These are phyloP conservation scores for Uloborus diversus DNA, from an alignment of 1,140 invertebrate species.

Conservation along the genomic window DNA sequence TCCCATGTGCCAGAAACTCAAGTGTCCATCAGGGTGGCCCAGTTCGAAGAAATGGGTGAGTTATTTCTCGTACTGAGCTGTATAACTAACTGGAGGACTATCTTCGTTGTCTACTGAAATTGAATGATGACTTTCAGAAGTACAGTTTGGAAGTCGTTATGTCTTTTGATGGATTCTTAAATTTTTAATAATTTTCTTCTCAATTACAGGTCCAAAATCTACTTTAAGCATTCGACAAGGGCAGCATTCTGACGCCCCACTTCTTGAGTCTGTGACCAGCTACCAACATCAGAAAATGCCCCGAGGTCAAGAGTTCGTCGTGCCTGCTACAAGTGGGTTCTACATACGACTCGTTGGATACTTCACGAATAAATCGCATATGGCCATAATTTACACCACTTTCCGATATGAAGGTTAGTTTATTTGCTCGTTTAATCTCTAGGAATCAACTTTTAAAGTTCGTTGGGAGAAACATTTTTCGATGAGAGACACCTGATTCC, in stretches of 20 bases:
- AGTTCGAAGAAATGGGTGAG: conserved; percentile 52
- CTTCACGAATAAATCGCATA: conserved; percentile 72
- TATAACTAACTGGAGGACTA: no score
- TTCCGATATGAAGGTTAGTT: conserved; percentile 75
- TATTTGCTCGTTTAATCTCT: neutral
- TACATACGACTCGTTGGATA: conserved; percentile 75
- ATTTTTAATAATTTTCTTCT: neutral
- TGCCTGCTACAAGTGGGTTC: conserved; percentile 73
- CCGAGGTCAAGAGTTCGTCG: conserved; percentile 69
- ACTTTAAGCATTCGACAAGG: conserved; percentile 73
- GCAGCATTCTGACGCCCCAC: conserved; percentile 72
- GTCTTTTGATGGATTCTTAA: no score
- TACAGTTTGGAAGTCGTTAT: no score
- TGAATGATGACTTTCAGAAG: no score
- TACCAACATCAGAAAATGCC: conserved; percentile 61
- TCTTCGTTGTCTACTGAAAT: no score
- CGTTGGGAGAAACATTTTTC: no score
- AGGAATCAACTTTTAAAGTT: neutral
- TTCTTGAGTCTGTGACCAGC: conserved; percentile 71
- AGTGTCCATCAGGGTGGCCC: conserved; percentile 73
- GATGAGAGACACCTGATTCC: no score
- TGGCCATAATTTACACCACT: conserved; percentile 77
- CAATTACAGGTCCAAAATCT: conserved; percentile 54
- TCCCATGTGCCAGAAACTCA: conserved; percentile 67
- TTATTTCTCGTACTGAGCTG: no score